Evolutionary conservation across 2,113 vertebrate genomes (phyloP), one percentile per base, ranked within the genome.

Genomic region (Blennius ocellaris): DNA sequence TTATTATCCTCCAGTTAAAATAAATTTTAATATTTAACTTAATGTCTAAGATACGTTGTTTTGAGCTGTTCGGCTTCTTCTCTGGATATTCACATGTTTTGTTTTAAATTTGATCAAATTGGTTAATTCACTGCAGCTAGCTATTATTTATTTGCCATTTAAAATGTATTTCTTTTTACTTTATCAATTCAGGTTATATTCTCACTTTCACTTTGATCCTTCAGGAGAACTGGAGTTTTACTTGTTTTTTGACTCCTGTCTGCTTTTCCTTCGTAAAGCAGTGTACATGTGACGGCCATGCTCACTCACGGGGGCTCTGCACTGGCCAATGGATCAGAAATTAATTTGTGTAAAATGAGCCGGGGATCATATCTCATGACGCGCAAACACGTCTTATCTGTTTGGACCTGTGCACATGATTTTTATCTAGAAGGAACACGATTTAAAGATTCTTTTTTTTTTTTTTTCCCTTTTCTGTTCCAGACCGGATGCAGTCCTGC

Each of bases 401-500:
- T 0, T 92, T 94, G 86, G 94, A 66, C 67, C 93, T 91, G 69
- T 89, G 88, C 58, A 14, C 1, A 87, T 60, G 0, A 11, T 78
- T 10, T 79, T 11, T 5, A 12, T 69, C 17, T 41, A 73, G 16
- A n/a, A 50, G 65, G 4, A 84, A 83, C 14, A 47, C 6, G 49
- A 53, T 39, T 30, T 30, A 30, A 30, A 30, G 4, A 2, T 30
- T 30, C 4, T 30, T 30, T 30, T 30, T 30, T 30, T 30, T 30
- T 30, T 30, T 30, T 30, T 4, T 4, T 30, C 21, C 4, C 21
- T 30, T 61, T 10, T 82, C 21, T 83, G 66, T 76, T 70, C 74
- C 92, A 99, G 97, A 97, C 96, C 5, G 95, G 96, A 54, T 99
- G 97, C 90, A 97, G 94, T 83, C 96, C 96, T 0, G 92, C 94